Evolutionary conservation across 2,113 vertebrate species (phyloP).

Genomic region (Ochotona princeps): DNA sequence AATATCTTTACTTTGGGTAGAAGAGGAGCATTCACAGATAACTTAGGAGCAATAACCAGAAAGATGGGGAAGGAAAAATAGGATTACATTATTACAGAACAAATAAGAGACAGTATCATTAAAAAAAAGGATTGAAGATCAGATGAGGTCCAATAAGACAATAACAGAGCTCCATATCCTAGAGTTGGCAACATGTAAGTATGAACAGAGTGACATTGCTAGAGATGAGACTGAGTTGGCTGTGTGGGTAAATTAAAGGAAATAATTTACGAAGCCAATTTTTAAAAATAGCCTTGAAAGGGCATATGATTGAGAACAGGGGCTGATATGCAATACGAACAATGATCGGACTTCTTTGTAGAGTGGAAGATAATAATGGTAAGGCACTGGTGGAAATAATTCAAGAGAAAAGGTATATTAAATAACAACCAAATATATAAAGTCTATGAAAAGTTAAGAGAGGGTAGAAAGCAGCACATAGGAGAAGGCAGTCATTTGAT

Average conservation of each 20-base stretch:
- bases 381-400: neutral
- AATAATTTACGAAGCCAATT: neutral
- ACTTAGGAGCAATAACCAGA: neutral
- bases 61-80: neutral
- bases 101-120: neutral
- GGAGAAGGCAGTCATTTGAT: neutral
- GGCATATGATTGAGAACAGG: neutral
- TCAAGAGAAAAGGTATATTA: neutral
- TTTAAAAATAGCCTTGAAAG: neutral
- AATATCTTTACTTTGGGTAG: neutral
- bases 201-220: neutral
- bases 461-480: neutral
- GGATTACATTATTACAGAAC: neutral
- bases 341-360: neutral
- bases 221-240: neutral
- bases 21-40: neutral
- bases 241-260: neutral
- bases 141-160: neutral
- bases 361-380: neutral
- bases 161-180: neutral
- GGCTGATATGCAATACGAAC: accelerated
- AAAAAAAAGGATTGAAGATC: neutral
- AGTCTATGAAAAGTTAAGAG: neutral
- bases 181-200: neutral
- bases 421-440: neutral